Evolutionary conservation across 2,888 invertebrate species (phyloP), one percentile per base, ranked within the genome.

Genomic region (Dinocampus coccinellae): DNA sequence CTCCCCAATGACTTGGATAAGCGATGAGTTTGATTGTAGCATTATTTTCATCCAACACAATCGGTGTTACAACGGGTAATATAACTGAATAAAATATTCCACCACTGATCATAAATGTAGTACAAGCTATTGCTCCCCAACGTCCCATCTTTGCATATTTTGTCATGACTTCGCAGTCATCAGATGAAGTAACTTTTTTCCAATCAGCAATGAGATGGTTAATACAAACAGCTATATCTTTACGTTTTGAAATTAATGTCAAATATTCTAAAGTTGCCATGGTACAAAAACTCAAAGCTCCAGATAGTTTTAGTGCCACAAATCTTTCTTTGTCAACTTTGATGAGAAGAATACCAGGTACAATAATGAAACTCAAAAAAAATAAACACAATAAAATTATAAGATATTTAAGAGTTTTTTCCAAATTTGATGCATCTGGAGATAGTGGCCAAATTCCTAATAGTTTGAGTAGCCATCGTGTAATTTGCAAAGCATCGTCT

Each of bases 361-460:
- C 34, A 2, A 71, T 16, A 1, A 73, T 58, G 62, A 70, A 73
- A 1, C n/a, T 22, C 16, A 68, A 36, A 9, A 73, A 36, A 22
- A 69, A 20, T 16, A 67, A 73, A 33, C 70, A 39, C 4, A 58
- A 1, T 6, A 16, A 16, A 6, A 58, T 34, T 10, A n/a, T 33
- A 10, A 58, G 7, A n/a, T 33, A 3, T 2, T 33, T 58, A 7
- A 58, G 2, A 20, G 34, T 10, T 58, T 34, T 58, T 2, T 58
- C 33, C 2, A 58, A 10, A 20, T 10, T 7, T 11, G 58, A 58
- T 3, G 58, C 33, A 9, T 58, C 4, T 6, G 13, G 10, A 7
- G 58, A 33, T 20, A 58, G 33, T 20, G 84, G 83, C 84, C 84
- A 84, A n/a, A 76, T 74, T 1, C 84, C 84, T 22, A 84, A 76